Conservation (phyloP, 2,888 invertebrate genomes). For the Therioaphis trifolii region DNA sequence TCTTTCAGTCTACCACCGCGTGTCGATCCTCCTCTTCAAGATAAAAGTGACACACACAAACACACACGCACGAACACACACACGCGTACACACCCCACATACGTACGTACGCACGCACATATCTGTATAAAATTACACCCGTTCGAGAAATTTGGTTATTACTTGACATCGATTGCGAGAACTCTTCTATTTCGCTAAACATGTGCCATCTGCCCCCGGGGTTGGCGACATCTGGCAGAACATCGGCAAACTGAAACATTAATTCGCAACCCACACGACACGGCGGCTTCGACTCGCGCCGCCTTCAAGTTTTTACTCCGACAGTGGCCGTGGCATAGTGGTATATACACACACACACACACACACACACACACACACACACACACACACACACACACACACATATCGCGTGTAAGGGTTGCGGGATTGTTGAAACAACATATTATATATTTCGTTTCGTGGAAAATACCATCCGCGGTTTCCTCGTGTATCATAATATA, state of each 20-base stretch:
- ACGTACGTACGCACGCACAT: no score
- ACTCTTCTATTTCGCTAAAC: slow-evolving; percentile 23
- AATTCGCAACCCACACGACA: slow-evolving; percentile 41
- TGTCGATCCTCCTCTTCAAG: background rate
- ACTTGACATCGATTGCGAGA: background rate
- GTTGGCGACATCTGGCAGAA: slow-evolving; percentile 55
- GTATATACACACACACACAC: no score
- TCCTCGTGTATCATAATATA: background rate
- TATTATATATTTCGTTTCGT: background rate
- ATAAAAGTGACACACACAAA: background rate
- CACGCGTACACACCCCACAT: background rate
- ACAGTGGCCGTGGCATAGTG: slow-evolving; percentile 7
- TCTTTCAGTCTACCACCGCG: background rate
- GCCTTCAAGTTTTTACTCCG: slow-evolving; percentile 39
- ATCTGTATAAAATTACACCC: slow-evolving; percentile 38
- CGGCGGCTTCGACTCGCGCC: background rate
- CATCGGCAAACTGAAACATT: slow-evolving; percentile 54
- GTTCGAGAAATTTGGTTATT: slow-evolving; percentile 33
- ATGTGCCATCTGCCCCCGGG: slow-evolving; percentile 24
- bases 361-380: no score
- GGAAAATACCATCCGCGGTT: background rate
- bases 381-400: no score
- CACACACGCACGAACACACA: background rate
- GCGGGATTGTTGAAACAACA: background rate
- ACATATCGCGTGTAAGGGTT: slow-evolving; percentile 42